Conservation (phyloP, 2,888 invertebrate species). For the Troides helena region DNA sequence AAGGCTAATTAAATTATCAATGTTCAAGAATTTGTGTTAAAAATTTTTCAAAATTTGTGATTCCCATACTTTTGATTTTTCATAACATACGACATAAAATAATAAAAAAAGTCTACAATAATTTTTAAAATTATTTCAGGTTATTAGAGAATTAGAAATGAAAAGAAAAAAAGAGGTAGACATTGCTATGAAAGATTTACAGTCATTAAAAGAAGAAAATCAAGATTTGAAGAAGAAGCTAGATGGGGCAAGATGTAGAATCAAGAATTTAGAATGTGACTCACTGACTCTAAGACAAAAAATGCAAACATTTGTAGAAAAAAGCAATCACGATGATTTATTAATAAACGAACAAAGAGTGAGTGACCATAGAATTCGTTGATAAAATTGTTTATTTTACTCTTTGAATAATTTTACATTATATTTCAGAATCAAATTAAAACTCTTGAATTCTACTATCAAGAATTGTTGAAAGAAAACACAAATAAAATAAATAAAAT, state of each 20-base stretch:
- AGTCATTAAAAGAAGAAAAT: constrained; percentile 74
- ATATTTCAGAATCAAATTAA: constrained; percentile 70
- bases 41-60: too few relatives aligned
- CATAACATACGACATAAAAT: too few relatives aligned
- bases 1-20: too few relatives aligned
- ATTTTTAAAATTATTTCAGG: constrained; percentile 37
- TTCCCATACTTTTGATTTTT: too few relatives aligned
- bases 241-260: constrained; percentile 84
- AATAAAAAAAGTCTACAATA: too few relatives aligned
- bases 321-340: constrained; percentile 82
- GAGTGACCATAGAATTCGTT: constrained; percentile 32
- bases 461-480: constrained; percentile 73
- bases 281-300: constrained; percentile 79
- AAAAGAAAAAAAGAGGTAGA: constrained; percentile 81
- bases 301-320: constrained; percentile 81
- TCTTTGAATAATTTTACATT: neutral
- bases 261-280: constrained; percentile 85
- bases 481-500: constrained; percentile 72
- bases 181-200: constrained; percentile 80
- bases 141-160: constrained; percentile 77
- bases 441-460: constrained; percentile 65
- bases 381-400: neutral
- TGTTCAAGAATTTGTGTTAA: too few relatives aligned
- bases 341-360: constrained; percentile 83
- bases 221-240: constrained; percentile 82